Base-by-base conservation (phyloP, 1,140 invertebrate species). In the Drosophila bifasciata region DNA sequence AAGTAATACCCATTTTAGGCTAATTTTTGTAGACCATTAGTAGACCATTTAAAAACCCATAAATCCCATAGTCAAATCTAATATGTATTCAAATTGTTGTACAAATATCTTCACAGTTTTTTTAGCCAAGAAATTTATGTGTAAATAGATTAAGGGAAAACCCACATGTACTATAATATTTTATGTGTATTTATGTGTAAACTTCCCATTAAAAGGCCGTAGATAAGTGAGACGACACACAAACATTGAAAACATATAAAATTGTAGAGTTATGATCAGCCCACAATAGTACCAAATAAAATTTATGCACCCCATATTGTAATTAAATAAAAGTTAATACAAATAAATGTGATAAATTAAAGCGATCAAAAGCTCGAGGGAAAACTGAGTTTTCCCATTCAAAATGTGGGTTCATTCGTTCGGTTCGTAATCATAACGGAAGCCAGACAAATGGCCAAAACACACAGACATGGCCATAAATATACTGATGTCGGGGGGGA, bases 321-420 rank as follows among this genome's bases (percentile, higher is more conserved):
- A 80, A 80, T 73, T 74, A 71, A 64, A 86, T 79, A 66, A 78
- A 71, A 15, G 55, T 75, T 75, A 49, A 63, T 76, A 67, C 39
- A 60, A 86, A 85, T 85, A 85, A 88, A 86, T 86, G 81, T 86
- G 81, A 86, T 86, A 88, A 75, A 71, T 78, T 48, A 36, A 81
- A 68, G 39, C 57, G 45, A 48, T 59, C 8, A 39, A 71, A 71
- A 45, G 19, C 17, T 15, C 11, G 4, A 28, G 36, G 21, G 43
- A 19, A 55, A 55, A 21, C 21, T 19, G 39, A 46, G 25, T 53
- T 61, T 71, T 72, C 41, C 41, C 56, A 72, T 72, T 72, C 58
- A 72, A 51, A 72, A 50, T 19, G 32, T 32, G 40, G 39, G 36
- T 11, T n/a, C n/a, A n/a, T n/a, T n/a, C n/a, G n/a, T n/a, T 28